Conservation (phyloP, 1,140 invertebrate genomes). For the Holcopasites calliopsidis region DNA sequence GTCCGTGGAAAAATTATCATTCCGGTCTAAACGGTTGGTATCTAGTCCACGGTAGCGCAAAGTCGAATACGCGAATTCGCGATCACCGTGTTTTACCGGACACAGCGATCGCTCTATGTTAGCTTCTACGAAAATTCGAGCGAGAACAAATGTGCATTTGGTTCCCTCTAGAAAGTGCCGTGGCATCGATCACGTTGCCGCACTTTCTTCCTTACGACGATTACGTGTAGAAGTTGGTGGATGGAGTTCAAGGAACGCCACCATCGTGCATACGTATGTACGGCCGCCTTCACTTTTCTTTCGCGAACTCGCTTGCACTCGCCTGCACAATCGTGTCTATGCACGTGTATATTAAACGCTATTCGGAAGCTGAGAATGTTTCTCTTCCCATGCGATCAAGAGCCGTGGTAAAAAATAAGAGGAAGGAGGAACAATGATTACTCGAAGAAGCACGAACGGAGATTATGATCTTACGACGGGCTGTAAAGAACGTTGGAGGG, state of each 20-base stretch:
- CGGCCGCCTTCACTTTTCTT: slow-evolving; percentile 41
- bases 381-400: slow-evolving; percentile 3
- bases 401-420: background rate
- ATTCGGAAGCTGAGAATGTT: slow-evolving; percentile 37
- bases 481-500: background rate
- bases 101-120: background rate
- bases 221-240: slow-evolving; percentile 49
- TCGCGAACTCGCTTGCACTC: background rate
- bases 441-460: background rate
- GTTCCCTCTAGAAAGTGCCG: slow-evolving; percentile 44
- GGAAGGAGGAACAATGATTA: background rate
- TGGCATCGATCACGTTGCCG: slow-evolving; percentile 50
- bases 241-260: slow-evolving; percentile 45
- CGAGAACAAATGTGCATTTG: slow-evolving; percentile 15
- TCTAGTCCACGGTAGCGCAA: background rate
- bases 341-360: background rate
- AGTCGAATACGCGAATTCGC: background rate
- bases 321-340: background rate
- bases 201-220: slow-evolving; percentile 60
- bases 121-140: background rate
- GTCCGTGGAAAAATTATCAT: slow-evolving; percentile 1
- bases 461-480: slow-evolving; percentile 2
- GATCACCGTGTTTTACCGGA: too few relatives aligned
- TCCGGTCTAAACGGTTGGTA: slow-evolving; percentile 1
- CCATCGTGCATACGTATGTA: background rate